Evolutionary conservation across 2,888 invertebrate genomes (phyloP), one percentile per base, ranked within the genome.

Genomic region (Rhagium mordax): DNA sequence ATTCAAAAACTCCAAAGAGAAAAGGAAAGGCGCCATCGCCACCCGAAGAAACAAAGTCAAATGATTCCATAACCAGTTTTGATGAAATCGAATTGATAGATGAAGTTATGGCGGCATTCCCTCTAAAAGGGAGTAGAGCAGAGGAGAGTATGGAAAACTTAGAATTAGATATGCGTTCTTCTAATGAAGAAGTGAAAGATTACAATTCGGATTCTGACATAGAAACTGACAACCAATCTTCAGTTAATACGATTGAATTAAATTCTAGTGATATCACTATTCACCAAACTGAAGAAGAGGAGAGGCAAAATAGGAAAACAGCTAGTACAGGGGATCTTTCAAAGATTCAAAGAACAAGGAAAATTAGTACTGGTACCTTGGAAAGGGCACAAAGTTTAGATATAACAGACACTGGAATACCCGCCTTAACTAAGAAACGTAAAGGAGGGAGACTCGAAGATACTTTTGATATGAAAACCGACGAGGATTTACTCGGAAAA

Each of bases 381-480:
- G 95, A 95, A 87, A 89, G 95, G 76, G 95, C 95, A 0, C 94
- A 95, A 84, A 95, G 95, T 81, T 88, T 95, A 53, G 95, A 95
- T 78, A 93, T 94, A 86, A 93, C 93, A 0, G 90, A 91, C 65
- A 85, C 89, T 0, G 88, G 76, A 7, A 64, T 74, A 18, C 72
- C 75, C 6, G 64, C 76, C 1, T 64, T 59, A 29, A 49, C 73
- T 16, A 72, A 70, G 6, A 80, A 72, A 20, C 61, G 74, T 29
- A 71, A 76, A 71, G 20, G 72, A 57, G 71, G 74, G 59, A 47
- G 78, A 48, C 86, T 86, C 41, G 86, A 87, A 61, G 84, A 83
- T 55, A 76, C 68, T 27, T 80, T 80, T 18, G 90, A 91, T 76
- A 83, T 86, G 41, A 83, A 85, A 71, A 86, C 86, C 0, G 86